A percentile compares a stretch with the other conserved stretches of the same genome.
phyloP scores from a whole-genome alignment of 2,113 vertebrate genomes.

The Cardinalis cardinalis region DNA sequence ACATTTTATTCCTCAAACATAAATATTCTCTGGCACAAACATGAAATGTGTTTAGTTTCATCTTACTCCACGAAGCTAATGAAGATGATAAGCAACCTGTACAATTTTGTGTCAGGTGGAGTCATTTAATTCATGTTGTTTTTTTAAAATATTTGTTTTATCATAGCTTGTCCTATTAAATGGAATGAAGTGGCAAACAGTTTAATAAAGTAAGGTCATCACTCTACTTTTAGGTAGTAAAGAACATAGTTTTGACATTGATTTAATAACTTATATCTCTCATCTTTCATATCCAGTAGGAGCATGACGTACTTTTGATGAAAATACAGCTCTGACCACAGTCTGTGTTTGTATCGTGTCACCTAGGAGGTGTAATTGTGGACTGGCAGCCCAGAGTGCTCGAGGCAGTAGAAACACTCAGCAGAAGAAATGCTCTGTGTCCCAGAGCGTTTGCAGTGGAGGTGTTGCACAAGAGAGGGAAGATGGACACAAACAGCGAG shows the following conservation, averaged over 20 bases:
- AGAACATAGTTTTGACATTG: background rate
- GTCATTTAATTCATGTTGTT: background rate
- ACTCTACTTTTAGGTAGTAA: background rate
- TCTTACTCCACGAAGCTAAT: background rate
- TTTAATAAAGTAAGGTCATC: background rate
- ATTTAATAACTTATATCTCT: conserved; percentile 7
- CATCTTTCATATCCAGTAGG: background rate
- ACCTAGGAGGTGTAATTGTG: conserved; percentile 43
- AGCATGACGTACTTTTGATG: conserved; percentile 1
- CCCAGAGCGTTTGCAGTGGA: background rate
- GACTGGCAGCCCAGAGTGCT: background rate
- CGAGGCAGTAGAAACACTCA: background rate
- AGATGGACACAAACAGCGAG: background rate
- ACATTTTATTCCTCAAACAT: background rate
- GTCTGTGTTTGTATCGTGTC: conserved; percentile 44
- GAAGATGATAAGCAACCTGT: background rate
- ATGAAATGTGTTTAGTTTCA: background rate
- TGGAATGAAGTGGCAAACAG: background rate
- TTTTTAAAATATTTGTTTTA: background rate
- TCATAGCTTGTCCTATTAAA: background rate
- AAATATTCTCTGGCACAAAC: background rate
- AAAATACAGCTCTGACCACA: conserved; percentile 31
- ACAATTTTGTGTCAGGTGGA: background rate
- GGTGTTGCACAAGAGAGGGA: background rate
- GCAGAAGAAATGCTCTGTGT: background rate